Base-by-base conservation (phyloP, 2,113 vertebrate genomes). In the Hassar affinis region DNA sequence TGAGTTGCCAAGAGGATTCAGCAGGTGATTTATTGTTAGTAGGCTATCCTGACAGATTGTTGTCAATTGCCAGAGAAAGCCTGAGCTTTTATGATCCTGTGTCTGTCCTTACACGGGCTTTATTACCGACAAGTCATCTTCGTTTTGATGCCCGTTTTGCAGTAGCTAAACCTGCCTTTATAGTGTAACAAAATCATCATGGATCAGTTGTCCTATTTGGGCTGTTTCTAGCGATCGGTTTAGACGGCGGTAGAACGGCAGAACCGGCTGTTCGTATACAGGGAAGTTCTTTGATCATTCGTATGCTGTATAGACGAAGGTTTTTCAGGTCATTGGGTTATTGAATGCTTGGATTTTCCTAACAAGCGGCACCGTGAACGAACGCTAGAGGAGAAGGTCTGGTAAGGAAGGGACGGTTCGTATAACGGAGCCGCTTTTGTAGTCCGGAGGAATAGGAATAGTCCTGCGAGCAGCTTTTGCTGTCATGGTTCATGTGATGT, bases 1-100 rank as follows among this genome's bases (percentile, higher is more conserved):
- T 78, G 42, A 35, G 62, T 76, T 85, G 47, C 79, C 38, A 59
- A 79, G 14, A 56, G 56, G 52, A 66, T 78, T 42, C 47, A 30
- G 80, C 38, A 62, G 71, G 52, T 66, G 33, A 45, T 66, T 54
- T 47, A 59, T 85, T 86, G 74, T 76, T 64, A 82, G 49, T 75
- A 84, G 56, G 64, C 49, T 68, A 62, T 69, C 49, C 84, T 38
- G 62, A 82, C 51, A 78, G 71, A 79, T 49, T 64, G 66, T 78
- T 86, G 64, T 87, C 78, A 75, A 35, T 56, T 78, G 79, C 57
- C 79, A 69, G 75, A 20, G 78, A 56, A 71, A 81, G 64, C 35
- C 66, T 12, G 49, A 42, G 49, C 35, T 56, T 71, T 71, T 57
- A 56, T 25, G 51, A 49, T 71, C 64, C 62, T 5, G 49, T 62